phyloP scores from a whole-genome alignment of 2,888 invertebrate species.

The Torymus auratus region DNA sequence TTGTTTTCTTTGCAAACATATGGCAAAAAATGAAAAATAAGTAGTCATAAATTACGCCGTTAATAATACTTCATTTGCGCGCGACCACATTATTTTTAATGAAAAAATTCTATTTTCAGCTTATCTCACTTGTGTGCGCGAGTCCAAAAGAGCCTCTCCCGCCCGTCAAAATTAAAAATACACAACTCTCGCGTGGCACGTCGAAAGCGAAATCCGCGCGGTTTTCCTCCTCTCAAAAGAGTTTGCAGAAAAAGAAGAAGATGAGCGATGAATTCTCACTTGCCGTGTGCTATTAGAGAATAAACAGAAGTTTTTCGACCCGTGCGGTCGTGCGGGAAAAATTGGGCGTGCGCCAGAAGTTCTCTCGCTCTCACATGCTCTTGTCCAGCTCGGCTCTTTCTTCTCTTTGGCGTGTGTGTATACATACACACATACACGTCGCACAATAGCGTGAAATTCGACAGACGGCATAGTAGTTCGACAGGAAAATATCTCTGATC shows the following conservation, averaged over 20 bases:
- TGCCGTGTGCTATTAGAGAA: conserved; percentile 14
- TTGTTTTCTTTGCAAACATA: no score
- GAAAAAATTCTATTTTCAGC: no score
- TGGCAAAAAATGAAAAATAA: no score
- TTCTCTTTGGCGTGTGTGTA: no score
- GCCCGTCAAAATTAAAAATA: conserved; percentile 19
- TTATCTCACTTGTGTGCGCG: no score
- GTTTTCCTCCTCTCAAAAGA: neutral
- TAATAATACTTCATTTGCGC: no score
- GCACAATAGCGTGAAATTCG: conserved; percentile 11
- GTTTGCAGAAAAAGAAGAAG: neutral
- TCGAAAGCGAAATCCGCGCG: neutral
- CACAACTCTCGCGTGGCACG: neutral
- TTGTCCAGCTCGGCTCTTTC: no score
- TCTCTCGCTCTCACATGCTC: no score
- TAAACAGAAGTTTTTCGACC: conserved; percentile 45
- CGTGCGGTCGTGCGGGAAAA: neutral
- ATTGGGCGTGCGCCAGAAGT: no score
- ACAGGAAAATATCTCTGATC: conserved; percentile 19
- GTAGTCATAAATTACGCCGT: no score
- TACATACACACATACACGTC: no score
- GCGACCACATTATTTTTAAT: no score
- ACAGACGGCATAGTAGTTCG: conserved; percentile 16
- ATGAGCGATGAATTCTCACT: neutral
- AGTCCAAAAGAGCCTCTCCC: neutral